phyloP scores from a whole-genome alignment of 2,888 invertebrate species.

The Sipha maydis region DNA sequence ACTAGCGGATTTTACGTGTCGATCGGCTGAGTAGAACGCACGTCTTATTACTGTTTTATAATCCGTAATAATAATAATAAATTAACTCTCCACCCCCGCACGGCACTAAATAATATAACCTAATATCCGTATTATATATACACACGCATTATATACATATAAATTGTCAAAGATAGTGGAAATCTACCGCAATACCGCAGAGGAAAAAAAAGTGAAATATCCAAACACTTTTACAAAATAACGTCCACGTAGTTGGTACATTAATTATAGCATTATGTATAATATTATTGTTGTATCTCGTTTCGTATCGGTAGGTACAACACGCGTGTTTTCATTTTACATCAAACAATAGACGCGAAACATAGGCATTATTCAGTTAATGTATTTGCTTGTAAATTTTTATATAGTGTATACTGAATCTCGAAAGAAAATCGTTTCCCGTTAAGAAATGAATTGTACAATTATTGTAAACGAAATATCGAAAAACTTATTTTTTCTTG shows the following conservation, averaged over 20 bases:
- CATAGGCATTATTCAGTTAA: background rate
- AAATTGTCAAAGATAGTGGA: conserved; percentile 20
- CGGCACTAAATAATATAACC: background rate
- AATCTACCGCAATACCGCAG: conserved; percentile 35
- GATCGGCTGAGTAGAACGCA: background rate
- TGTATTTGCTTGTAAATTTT: background rate
- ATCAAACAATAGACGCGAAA: background rate
- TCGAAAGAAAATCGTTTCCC: background rate
- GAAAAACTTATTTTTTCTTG: background rate
- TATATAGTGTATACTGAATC: background rate
- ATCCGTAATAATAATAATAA: background rate
- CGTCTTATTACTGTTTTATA: background rate
- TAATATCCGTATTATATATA: background rate
- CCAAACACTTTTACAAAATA: conserved; percentile 38
- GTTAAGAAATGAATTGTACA: background rate
- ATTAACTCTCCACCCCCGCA: background rate
- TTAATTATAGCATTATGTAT: background rate
- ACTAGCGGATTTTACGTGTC: background rate
- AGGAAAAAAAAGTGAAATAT: background rate
- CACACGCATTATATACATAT: background rate
- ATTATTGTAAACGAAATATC: background rate
- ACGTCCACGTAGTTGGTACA: background rate
- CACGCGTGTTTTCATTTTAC: conserved; percentile 11
- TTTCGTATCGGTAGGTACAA: background rate
- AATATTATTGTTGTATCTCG: background rate